Conservation (phyloP, 2,113 vertebrate genomes). For the Thinocorus orbignyianus region DNA sequence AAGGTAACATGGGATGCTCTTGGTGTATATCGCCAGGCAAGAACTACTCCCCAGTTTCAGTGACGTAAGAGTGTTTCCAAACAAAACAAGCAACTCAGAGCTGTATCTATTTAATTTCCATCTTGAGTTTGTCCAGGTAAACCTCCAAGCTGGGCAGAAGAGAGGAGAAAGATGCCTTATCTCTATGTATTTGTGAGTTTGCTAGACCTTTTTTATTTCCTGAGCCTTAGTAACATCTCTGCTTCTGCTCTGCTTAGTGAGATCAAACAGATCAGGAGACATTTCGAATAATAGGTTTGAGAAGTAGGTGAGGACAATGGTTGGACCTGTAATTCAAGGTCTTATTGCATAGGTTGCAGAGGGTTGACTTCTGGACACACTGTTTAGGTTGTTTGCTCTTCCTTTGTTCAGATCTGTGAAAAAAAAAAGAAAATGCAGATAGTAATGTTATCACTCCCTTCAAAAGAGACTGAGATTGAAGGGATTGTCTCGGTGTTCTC, state of each 20-base stretch:
- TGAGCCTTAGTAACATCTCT: neutral
- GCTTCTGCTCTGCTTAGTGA: neutral
- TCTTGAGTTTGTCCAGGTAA: neutral
- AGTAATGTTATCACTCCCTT: neutral
- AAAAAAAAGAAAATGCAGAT: neutral
- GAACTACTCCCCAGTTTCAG: neutral
- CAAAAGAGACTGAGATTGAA: neutral
- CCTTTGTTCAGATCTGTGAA: neutral
- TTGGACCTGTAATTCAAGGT: neutral
- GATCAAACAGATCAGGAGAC: neutral
- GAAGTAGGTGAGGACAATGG: neutral
- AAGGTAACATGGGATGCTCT: neutral
- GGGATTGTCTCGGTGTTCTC: neutral
- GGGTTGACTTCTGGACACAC: neutral
- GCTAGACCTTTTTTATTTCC: neutral
- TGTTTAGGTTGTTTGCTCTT: neutral
- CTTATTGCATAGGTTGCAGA: neutral
- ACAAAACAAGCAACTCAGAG: neutral
- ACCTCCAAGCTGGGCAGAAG: neutral
- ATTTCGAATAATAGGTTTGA: neutral
- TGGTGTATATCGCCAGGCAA: neutral
- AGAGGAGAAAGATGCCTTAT: neutral
- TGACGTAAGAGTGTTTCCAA: neutral
- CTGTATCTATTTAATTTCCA: neutral
- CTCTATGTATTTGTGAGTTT: neutral